Evolutionary conservation across 1,140 invertebrate genomes (phyloP), one percentile per base, ranked within the genome.

Genomic region (Drosophila gunungcola): DNA sequence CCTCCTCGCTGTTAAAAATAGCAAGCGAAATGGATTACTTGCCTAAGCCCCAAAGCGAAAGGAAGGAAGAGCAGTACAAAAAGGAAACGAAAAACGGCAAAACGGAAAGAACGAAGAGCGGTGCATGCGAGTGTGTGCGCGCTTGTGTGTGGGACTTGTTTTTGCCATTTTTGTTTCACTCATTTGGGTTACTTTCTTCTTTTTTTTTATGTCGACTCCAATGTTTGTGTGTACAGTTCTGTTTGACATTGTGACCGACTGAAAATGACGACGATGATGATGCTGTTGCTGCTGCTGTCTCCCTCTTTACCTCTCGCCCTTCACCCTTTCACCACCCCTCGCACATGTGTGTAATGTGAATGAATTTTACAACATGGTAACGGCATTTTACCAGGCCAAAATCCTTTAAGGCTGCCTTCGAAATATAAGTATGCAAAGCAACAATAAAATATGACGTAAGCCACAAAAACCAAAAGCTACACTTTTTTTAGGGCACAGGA

Each of bases 361-460:
- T 85, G 73, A 85, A 78, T 80, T 84, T 80, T 76, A 76, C 62
- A 79, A 61, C 53, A 67, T 61, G 60, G 70, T 41, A 68, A 75
- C 43, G 58, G 36, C 42, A 49, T 60, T 78, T 68, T 25, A 58
- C 41, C 39, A 46, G 51, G 46, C 29, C 38, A 46, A 64, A 34
- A 69, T 77, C 74, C 73, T 77, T 78, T 80, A 69, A 62, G 63
- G 55, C 53, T 34, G 25, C 53, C 76, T 61, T 41, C 65, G 46
- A 76, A 80, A 57, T 83, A 53, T 78, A 57, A 56, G 52, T 55
- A 61, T 52, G 46, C 55, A 70, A 68, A 54, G 74, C 73, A 85
- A 57, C 68, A 85, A 77, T 85, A 84, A 85, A 82, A 88, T 78
- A 86, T 86, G 82, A 86, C 85, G 82, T 88, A 86, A 86, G 74